Evolutionary conservation across 2,113 vertebrate species (phyloP), one percentile per base, ranked within the genome.

Genomic region (Triplophysa dalaica): DNA sequence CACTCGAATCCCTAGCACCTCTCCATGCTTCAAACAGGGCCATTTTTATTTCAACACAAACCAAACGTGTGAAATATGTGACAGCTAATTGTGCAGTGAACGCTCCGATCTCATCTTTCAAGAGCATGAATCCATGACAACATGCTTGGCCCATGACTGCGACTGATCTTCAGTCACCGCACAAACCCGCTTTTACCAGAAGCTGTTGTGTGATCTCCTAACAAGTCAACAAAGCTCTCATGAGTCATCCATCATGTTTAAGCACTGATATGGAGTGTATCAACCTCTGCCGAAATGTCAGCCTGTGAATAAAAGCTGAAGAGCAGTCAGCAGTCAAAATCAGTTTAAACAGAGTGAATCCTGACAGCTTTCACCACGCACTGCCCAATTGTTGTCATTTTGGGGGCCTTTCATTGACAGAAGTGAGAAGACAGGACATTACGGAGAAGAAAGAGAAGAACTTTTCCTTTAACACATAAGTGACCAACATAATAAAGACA

Each of bases 261-360:
- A 58, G 56, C 21, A 73, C 79, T 66, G 73, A 60, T 45, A 66
- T 54, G 22, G 24, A 75, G 33, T 48, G 54, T 21, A 68, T 52
- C 41, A 66, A 68, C 14, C 14, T 69, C 64, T 75, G 52, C 64
- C 69, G 43, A 81, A 81, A 75, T 75, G 62, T 68, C 72, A 75
- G 21, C 64, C 24, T n/a, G 33, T 12, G 8, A 50, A 76, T 48
- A 75, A 60, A 73, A 19, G 54, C 70, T 43, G 78, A 52, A 33
- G 19, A 58, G 38, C 50, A 73, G 22, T 26, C 50, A 61, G 52
- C 11, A 45, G 61, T 33, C 58, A 17, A 16, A 75, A 54, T 68
- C 41, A 8, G 56, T 68, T 76, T 29, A 68, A 75, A 61, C 38
- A 26, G 60, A 70, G 60, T 56, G 69, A 80, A 64, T 64, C 69